These are phyloP conservation scores for Streptopelia turtur DNA, from an alignment of 2,797 vertebrate species.

Conservation along the genomic window DNA sequence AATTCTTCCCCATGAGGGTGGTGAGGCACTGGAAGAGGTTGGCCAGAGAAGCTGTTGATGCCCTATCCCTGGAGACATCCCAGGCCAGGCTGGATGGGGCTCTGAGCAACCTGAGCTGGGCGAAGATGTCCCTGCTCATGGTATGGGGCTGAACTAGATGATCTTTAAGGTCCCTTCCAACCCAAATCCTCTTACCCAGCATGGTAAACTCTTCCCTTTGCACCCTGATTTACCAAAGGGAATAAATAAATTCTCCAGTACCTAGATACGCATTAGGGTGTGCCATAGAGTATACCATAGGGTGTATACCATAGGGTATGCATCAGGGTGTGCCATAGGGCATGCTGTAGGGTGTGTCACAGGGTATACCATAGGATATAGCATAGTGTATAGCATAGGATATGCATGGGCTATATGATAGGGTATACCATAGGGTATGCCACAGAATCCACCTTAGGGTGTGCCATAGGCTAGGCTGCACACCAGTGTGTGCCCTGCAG, in stretches of 20 bases:
- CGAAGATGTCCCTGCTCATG: no score
- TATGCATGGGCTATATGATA: neutral
- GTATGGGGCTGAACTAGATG: no score
- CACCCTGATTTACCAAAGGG: neutral
- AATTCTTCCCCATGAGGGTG: no score
- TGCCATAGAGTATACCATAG: neutral
- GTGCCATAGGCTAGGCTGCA: no score
- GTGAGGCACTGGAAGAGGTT: no score
- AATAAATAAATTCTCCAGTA: neutral
- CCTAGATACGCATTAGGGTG: no score
- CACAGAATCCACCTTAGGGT: neutral
- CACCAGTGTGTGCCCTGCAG: neutral
- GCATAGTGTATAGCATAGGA: neutral
- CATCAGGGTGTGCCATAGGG: neutral
- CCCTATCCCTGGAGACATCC: no score
- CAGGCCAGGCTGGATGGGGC: no score
- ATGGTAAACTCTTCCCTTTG: neutral
- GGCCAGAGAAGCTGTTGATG: no score
- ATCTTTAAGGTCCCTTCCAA: no score
- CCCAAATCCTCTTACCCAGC: neutral
- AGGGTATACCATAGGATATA: neutral
- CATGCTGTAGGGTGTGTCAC: neutral
- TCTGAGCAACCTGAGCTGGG: no score
- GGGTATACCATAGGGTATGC: neutral
- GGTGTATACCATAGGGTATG: neutral